Evolutionary conservation across 2,888 invertebrate species (phyloP).

Genomic region (Miltochrista miniata): DNA sequence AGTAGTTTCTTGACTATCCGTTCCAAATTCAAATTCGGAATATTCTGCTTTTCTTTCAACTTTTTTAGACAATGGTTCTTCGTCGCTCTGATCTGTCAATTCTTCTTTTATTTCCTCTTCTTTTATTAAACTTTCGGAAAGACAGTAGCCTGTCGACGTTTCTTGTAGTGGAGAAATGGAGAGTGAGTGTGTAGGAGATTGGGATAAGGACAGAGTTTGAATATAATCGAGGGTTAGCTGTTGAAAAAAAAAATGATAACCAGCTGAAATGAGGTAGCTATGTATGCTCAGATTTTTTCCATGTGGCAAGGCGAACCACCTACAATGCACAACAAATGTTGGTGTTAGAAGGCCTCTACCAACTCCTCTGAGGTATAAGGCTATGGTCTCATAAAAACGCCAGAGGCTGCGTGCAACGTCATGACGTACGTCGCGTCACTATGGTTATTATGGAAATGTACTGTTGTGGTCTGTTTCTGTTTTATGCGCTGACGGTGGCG

Average conservation of each 20-base stretch:
- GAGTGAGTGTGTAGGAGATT: conserved; percentile 13
- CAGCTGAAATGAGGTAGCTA: background rate
- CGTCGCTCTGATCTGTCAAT: conserved; percentile 19
- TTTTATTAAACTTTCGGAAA: background rate
- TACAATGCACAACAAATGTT: no score
- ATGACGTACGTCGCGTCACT: no score
- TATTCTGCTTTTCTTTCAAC: conserved; percentile 12
- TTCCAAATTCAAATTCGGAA: conserved; percentile 6
- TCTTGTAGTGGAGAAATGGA: conserved; percentile 9
- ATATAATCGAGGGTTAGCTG: conserved; percentile 40
- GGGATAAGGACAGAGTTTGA: conserved; percentile 20
- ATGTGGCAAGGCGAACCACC: no score
- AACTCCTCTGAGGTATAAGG: no score
- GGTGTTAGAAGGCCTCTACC: no score
- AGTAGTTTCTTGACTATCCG: conserved; percentile 1
- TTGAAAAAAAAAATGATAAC: conserved; percentile 4
- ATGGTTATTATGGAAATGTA: no score
- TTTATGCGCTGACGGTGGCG: no score
- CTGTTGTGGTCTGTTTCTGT: no score
- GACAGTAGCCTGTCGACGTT: background rate
- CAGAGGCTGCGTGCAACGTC: no score
- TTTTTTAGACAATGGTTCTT: conserved; percentile 26
- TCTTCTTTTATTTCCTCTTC: conserved; percentile 17
- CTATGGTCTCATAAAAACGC: no score
- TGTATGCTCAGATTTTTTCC: no score